These are phyloP conservation scores for Archivesica marissinica DNA, from an alignment of 1,140 invertebrate species.

Conservation along the genomic window DNA sequence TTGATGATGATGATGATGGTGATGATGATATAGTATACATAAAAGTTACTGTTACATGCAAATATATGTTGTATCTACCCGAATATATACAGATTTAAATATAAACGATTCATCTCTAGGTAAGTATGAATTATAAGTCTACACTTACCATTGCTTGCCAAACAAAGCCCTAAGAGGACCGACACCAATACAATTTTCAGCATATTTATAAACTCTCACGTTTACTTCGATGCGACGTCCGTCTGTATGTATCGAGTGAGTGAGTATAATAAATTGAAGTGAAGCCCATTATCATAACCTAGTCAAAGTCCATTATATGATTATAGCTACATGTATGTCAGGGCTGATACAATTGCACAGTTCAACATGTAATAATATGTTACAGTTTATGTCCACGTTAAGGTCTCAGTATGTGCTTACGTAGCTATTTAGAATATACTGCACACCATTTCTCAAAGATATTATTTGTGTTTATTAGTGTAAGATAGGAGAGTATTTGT, in stretches of 20 bases:
- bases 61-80: no score
- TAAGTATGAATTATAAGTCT: neutral
- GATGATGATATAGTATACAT: neutral
- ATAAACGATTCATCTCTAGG: no score
- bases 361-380: no score
- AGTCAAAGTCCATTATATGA: neutral
- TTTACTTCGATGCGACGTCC: neutral
- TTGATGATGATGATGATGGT: neutral
- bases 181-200: neutral
- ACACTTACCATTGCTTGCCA: neutral
- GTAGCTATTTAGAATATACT: no score
- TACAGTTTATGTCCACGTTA: no score
- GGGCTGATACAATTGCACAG: no score
- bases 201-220: neutral
- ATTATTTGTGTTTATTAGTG: no score
- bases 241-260: neutral
- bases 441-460: no score
- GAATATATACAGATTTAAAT: neutral
- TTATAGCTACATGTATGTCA: neutral
- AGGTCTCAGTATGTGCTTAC: no score
- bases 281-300: neutral
- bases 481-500: no score
- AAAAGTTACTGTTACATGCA: no score
- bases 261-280: neutral
- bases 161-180: conserved; percentile 3